phyloP scores from a whole-genome alignment of 2,797 vertebrate genomes.

The Acomys russatus region DNA sequence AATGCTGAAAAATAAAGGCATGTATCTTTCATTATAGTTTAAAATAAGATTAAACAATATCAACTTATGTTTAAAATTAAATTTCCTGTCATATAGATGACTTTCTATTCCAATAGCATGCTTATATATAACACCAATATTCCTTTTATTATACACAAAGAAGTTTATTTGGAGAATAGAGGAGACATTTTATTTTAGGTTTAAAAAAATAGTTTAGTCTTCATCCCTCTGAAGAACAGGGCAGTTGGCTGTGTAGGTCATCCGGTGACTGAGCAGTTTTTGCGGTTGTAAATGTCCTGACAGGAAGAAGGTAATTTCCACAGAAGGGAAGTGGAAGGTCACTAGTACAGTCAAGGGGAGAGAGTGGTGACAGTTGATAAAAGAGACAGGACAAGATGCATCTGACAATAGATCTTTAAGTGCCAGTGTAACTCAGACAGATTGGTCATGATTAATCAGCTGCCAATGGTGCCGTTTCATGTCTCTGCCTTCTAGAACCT shows the following conservation, averaged over 20 bases:
- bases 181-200: background rate
- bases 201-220: background rate
- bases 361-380: background rate
- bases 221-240: background rate
- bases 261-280: background rate
- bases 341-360: background rate
- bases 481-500: background rate
- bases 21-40: background rate
- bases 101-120: constrained; percentile 20
- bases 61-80: constrained; percentile 2
- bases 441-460: background rate
- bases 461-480: background rate
- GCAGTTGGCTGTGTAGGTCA: background rate
- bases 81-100: background rate
- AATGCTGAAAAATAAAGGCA: background rate
- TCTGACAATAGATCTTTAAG: background rate
- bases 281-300: background rate
- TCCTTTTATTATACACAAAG: background rate
- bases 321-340: background rate
- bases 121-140: background rate
- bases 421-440: background rate
- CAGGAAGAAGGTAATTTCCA: background rate
- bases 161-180: background rate
- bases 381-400: background rate
- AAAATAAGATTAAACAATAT: background rate